Evolutionary conservation across 2,888 invertebrate genomes (phyloP), one percentile per base, ranked within the genome.

Genomic region (Meganola albula): DNA sequence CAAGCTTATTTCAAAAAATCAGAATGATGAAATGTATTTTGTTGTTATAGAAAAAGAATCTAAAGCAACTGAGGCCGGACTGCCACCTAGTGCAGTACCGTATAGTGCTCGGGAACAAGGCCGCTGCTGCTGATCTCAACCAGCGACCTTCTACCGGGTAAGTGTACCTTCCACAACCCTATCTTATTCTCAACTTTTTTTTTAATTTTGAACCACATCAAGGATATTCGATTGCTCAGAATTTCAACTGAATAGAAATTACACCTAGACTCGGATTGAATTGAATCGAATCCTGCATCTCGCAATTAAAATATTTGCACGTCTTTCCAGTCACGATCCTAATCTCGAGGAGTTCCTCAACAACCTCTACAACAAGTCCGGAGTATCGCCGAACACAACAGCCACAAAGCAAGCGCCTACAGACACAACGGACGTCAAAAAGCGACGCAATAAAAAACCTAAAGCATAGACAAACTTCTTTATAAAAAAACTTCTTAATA

Each of bases 21-120:
- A n/a, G n/a, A n/a, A n/a, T n/a, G n/a, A n/a, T n/a, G n/a, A n/a
- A n/a, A n/a, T n/a, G n/a, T n/a, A n/a, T n/a, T n/a, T n/a, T 27
- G 10, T 42, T 23, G 24, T 35, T 41, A 3, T 49, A 87, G 87
- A 84, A 84, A 56, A 86, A 82, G 63, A 87, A 87, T 48, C 54
- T 87, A 35, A 77, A 76, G 38, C 96, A 97, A 79, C 88, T 97
- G 51, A 91, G 94, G 77, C 94, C 96, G 8, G 95, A 97, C 82
- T 93, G 94, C 40, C 97, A 97, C 85, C 91, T 93, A 75, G 96
- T 97, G 41, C 96, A 96, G 75, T 95, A 94, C 73, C 89, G 94
- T 58, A 93, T 95, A 67, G 92, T 94, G 52, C 89, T 93, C 45
- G 93, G 93, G 47, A 90, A 90, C 74, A 88, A 90, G 60, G 72